Evolutionary conservation across 2,888 invertebrate genomes (phyloP).

Genomic region (Neelides folsomi): DNA sequence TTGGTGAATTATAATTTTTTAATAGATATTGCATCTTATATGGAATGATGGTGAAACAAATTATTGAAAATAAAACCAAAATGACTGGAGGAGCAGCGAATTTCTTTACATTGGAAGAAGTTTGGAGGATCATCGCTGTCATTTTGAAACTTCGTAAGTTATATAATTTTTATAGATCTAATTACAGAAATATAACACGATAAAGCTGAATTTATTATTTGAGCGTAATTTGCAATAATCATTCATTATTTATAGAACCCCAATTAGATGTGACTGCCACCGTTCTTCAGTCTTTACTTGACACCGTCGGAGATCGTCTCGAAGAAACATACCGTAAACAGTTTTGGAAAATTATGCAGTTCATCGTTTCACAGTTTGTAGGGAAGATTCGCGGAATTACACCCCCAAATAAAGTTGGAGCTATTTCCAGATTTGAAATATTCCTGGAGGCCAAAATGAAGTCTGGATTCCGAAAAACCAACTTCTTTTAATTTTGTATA

Average conservation of each 20-base stretch:
- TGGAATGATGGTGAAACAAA: slow-evolving; percentile 24
- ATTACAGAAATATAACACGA: no score
- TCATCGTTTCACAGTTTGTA: slow-evolving; percentile 15
- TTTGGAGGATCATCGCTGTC: slow-evolving; percentile 26
- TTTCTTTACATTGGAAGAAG: slow-evolving; percentile 30
- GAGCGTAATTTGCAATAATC: no score
- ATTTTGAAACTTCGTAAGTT: slow-evolving; percentile 27
- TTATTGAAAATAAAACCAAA: slow-evolving; percentile 13
- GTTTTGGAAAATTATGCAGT: slow-evolving; percentile 22
- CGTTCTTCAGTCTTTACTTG: slow-evolving; percentile 25
- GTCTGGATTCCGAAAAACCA: neutral
- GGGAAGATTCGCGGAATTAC: slow-evolving; percentile 23
- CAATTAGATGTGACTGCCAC: slow-evolving; percentile 32
- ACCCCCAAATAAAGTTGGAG: slow-evolving; percentile 17
- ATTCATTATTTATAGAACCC: slow-evolving; percentile 24
- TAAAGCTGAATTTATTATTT: no score
- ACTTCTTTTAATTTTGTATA: no score
- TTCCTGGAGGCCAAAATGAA: slow-evolving; percentile 15
- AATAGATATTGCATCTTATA: slow-evolving; percentile 28
- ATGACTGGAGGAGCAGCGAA: slow-evolving; percentile 14
- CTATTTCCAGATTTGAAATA: slow-evolving; percentile 25
- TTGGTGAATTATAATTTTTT: slow-evolving; percentile 1
- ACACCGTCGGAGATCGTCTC: slow-evolving; percentile 22
- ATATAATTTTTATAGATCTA: no score
- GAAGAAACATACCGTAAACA: slow-evolving; percentile 18